Conservation (phyloP, 2,888 invertebrate genomes). For the Cheilosia pagana region DNA sequence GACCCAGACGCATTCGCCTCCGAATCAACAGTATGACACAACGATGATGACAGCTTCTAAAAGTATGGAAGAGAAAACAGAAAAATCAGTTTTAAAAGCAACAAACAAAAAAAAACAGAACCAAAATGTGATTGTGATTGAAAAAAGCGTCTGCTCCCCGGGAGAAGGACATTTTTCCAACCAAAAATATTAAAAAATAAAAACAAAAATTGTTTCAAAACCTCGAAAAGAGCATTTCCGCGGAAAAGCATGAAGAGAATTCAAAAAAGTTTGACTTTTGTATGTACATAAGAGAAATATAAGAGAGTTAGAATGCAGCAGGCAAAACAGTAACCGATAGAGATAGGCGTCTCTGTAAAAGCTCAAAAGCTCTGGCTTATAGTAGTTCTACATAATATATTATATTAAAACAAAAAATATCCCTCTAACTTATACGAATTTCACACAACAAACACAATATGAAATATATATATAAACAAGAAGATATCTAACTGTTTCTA, state of each 20-base stretch:
- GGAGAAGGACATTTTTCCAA: slow-evolving; percentile 72
- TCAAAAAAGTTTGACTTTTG: slow-evolving; percentile 71
- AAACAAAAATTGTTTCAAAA: slow-evolving; percentile 59
- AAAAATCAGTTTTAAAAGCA: slow-evolving; percentile 59
- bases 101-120: slow-evolving; percentile 64
- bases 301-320: slow-evolving; percentile 27
- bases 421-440: slow-evolving; percentile 69
- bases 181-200: slow-evolving; percentile 43
- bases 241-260: slow-evolving; percentile 52
- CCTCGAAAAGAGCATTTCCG: slow-evolving; percentile 59
- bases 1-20: slow-evolving; percentile 80
- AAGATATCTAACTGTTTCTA: slow-evolving; percentile 67
- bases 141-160: slow-evolving; percentile 71
- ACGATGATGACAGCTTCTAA: slow-evolving; percentile 83
- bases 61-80: slow-evolving; percentile 60
- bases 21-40: slow-evolving; percentile 81
- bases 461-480: slow-evolving; percentile 48
- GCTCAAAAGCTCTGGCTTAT: slow-evolving; percentile 75
- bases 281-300: slow-evolving; percentile 68
- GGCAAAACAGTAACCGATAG: slow-evolving; percentile 44
- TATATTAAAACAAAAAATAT: slow-evolving; percentile 45
- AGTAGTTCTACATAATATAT: slow-evolving; percentile 63
- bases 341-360: slow-evolving; percentile 66
- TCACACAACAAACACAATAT: slow-evolving; percentile 62
- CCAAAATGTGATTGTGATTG: slow-evolving; percentile 75